Evolutionary conservation across 2,797 vertebrate species (phyloP).

Genomic region (Atherinosoma microstoma): DNA sequence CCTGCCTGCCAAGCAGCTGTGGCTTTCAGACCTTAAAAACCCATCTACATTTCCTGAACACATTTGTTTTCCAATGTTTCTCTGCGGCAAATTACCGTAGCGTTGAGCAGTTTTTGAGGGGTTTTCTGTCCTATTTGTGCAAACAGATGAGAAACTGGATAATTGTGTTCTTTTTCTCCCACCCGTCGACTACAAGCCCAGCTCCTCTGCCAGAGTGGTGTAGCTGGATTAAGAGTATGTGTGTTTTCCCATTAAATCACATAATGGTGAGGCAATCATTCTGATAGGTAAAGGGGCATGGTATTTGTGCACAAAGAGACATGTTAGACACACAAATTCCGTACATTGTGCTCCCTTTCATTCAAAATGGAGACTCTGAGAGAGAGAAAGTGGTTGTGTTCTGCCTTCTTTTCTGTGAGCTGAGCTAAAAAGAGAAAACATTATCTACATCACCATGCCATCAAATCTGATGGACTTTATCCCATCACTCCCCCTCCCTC

Average conservation of each 20-base stretch:
- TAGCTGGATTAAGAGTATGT: slow-evolving; percentile 62
- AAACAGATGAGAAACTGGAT: slow-evolving; percentile 74
- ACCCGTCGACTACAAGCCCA: slow-evolving; percentile 36
- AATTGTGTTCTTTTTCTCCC: slow-evolving; percentile 51
- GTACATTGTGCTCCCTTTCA: slow-evolving; percentile 63
- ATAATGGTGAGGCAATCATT: slow-evolving; percentile 72
- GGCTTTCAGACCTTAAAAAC: slow-evolving; percentile 84
- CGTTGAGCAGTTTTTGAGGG: slow-evolving; percentile 58
- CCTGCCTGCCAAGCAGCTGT: slow-evolving; percentile 84
- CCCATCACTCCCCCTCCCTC: slow-evolving; percentile 44
- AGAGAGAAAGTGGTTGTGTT: slow-evolving; percentile 70
- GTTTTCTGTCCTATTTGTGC: slow-evolving; percentile 72
- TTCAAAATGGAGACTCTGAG: slow-evolving; percentile 63
- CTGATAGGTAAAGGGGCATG: slow-evolving; percentile 69
- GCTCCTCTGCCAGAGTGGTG: slow-evolving; percentile 41
- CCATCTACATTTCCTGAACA: slow-evolving; percentile 79
- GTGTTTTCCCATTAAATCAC: slow-evolving; percentile 75
- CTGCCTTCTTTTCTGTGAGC: slow-evolving; percentile 73
- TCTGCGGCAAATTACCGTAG: slow-evolving; percentile 75
- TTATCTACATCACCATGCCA: slow-evolving; percentile 84
- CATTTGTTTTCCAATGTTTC: slow-evolving; percentile 80
- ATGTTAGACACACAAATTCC: slow-evolving; percentile 61
- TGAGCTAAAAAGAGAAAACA: slow-evolving; percentile 78
- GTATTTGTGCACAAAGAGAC: slow-evolving; percentile 71
- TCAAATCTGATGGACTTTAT: slow-evolving; percentile 82